Conservation (phyloP, 1,140 invertebrate species). For the Tribolium castaneum region DNA sequence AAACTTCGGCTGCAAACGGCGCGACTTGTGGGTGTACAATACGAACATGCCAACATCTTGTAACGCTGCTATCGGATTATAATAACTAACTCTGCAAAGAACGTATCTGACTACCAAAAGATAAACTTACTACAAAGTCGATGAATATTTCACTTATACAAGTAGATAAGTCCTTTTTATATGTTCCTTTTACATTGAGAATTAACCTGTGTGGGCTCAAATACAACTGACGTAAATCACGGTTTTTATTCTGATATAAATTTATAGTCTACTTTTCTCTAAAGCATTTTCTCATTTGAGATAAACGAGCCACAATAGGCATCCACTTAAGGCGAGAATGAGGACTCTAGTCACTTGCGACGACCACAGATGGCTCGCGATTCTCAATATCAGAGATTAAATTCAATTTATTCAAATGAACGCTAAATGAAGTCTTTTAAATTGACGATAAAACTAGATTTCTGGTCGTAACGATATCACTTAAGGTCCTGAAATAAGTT, state of each 20-base stretch:
- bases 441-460: no score
- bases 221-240: slow-evolving; percentile 23
- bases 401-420: background rate
- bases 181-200: background rate
- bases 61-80: background rate
- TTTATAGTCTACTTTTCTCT: slow-evolving; percentile 11
- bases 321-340: background rate
- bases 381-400: no score
- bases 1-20: background rate
- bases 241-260: slow-evolving; percentile 7
- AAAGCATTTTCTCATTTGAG: background rate
- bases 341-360: background rate
- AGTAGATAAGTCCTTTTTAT: slow-evolving; percentile 20
- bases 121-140: slow-evolving; percentile 1
- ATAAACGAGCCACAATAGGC: background rate
- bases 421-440: no score
- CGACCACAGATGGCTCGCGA: no score
- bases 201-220: slow-evolving; percentile 19
- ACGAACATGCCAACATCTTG: slow-evolving; percentile 21
- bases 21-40: background rate
- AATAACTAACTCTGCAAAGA: background rate
- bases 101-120: slow-evolving; percentile 13
- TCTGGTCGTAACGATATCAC: no score
- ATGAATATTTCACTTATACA: slow-evolving; percentile 9
- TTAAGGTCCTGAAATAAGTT: no score